Base-by-base conservation (phyloP, 2,888 invertebrate species). In the Rotaria socialis region DNA sequence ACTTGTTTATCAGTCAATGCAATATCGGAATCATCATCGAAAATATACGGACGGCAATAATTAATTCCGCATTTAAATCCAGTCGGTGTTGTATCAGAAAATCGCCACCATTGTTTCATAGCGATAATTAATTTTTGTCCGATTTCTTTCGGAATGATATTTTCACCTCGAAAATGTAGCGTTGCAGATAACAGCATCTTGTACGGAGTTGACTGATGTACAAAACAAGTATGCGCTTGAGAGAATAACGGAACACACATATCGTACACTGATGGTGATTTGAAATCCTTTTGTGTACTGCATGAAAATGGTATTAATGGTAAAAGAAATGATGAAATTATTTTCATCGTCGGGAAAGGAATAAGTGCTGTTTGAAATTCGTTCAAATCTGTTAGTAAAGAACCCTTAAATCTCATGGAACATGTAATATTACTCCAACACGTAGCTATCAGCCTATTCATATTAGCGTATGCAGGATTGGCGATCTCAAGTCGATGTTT, bases 201-300 rank as follows among this genome's bases (percentile, higher is more conserved):
- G n/a, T 27, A 35, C 35, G 60, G 27, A 67, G 27, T 58, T 7
- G 7, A 10, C 14, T 67, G 60, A 35, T 67, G 10, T n/a, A 67
- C 22, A 67, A 35, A 67, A 35, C 60, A 14, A 35, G 27, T 67
- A 35, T 35, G 19, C 2, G 60, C 27, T 67, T 67, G 60, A 67
- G n/a, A 27, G 27, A 67, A n/a, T 67, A n/a, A 27, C 35, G 60
- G 60, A n/a, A 67, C 14, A 14, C 27, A 67, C 60, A 67, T 67
- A 67, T 67, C 60, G 22, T 67, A 67, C 14, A 67, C 60, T 67
- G 60, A 67, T 35, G 60, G 60, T n/a, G 60, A 67, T 67, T 67
- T 67, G 14, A 67, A 67, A 67, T 67, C 27, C 2, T 2, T 35
- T 2, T 16, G 7, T 35, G 7, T 11, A 67, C 60, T 35, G 11